These are phyloP conservation scores for Acanthococcus lagerstroemiae DNA, from an alignment of 2,888 invertebrate genomes.

Conservation along the genomic window DNA sequence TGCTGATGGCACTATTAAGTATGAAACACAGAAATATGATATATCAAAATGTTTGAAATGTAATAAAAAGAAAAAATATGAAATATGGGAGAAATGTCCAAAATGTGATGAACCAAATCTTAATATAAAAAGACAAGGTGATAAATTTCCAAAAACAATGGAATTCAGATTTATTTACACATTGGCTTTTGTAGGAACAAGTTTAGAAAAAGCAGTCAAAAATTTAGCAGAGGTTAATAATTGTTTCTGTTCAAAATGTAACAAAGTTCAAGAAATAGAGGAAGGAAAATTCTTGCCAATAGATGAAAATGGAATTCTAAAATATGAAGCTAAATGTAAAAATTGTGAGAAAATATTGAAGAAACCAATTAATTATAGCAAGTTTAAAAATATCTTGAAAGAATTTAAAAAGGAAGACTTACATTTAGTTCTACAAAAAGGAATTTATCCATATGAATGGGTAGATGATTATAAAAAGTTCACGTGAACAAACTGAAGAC, in stretches of 20 bases:
- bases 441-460: constrained; percentile 3
- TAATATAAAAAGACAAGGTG: constrained; percentile 4
- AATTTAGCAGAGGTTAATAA: not conserved
- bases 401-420: not conserved
- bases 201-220: constrained; percentile 1
- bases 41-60: constrained; percentile 8
- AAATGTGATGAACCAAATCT: constrained; percentile 1
- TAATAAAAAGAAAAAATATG: constrained; percentile 6
- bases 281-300: constrained; percentile 12
- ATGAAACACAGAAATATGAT: constrained; percentile 6
- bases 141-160: not conserved
- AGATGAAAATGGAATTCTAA: constrained; percentile 10
- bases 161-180: constrained; percentile 6
- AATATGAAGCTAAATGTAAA: constrained; percentile 10
- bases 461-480: constrained; percentile 12
- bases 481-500: no score
- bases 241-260: constrained; percentile 9
- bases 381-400: constrained; percentile 1
- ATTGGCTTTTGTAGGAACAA: constrained; percentile 2
- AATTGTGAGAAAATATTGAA: constrained; percentile 11
- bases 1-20: not conserved
- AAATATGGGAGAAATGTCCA: constrained; percentile 3
- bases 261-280: constrained; percentile 8
- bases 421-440: not conserved
- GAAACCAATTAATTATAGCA: constrained; percentile 2